Conservation (phyloP, 2,797 vertebrate genomes). For the Pelodytes ibericus region DNA sequence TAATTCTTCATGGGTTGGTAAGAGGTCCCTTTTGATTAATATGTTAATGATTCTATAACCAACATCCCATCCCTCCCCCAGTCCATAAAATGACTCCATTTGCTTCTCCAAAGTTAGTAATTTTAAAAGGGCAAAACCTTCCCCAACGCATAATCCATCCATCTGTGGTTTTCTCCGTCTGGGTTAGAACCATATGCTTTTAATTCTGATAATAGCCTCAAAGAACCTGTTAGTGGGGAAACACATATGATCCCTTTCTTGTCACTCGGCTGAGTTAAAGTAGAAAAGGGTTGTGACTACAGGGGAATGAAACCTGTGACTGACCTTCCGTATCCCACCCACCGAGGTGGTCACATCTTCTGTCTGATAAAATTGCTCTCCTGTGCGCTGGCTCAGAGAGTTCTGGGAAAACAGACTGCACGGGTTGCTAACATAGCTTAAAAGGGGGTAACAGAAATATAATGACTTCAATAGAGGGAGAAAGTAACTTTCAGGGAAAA, state of each 20-base stretch:
- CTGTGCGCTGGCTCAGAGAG: constrained; percentile 68
- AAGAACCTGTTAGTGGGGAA: constrained; percentile 85
- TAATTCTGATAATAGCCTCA: constrained; percentile 90
- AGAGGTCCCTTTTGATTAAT: constrained; percentile 63
- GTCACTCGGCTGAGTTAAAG: constrained; percentile 77
- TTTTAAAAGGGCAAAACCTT: constrained; percentile 74
- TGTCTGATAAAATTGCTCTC: constrained; percentile 78
- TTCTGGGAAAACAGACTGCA: background rate
- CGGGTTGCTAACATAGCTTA: background rate
- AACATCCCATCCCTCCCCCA: constrained; percentile 60
- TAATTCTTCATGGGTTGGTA: constrained; percentile 49
- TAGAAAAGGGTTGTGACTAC: constrained; percentile 73
- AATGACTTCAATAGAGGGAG: no score
- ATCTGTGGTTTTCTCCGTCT: constrained; percentile 83
- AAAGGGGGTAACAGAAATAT: no score
- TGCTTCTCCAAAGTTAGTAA: constrained; percentile 63
- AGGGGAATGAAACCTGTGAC: constrained; percentile 64
- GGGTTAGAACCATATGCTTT: constrained; percentile 88
- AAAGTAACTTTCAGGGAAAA: no score
- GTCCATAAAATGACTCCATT: constrained; percentile 60
- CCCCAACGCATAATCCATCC: constrained; percentile 86
- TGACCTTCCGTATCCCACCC: constrained; percentile 76
- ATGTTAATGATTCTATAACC: constrained; percentile 66
- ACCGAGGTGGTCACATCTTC: constrained; percentile 66
- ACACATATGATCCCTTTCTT: constrained; percentile 80